A percentile compares a stretch with the other conserved stretches of the same genome.
Conservation (phyloP, 2,888 invertebrate species). For the Balanococcus diminutus region DNA sequence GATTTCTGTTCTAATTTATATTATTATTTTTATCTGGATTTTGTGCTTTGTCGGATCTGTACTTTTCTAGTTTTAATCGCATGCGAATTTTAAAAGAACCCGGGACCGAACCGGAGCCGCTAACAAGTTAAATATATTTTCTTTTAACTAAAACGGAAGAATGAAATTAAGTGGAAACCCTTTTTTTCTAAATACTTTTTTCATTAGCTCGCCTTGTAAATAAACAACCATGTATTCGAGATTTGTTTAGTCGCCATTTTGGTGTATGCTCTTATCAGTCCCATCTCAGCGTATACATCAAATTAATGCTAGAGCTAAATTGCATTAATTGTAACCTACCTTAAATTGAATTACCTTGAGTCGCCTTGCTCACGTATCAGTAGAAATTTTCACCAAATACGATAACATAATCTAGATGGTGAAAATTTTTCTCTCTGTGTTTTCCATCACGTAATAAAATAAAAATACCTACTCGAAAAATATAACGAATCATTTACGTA, state of each 20-base stretch:
- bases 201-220: background rate
- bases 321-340: constrained; percentile 45
- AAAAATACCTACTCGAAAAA: no score
- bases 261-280: background rate
- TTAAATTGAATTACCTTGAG: constrained; percentile 53
- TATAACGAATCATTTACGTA: background rate
- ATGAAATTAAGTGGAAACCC: constrained; percentile 42
- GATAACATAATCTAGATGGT: background rate
- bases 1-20: constrained; percentile 46
- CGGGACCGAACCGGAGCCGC: constrained; percentile 10
- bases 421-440: background rate
- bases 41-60: constrained; percentile 36
- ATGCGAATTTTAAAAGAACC: constrained; percentile 35
- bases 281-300: background rate
- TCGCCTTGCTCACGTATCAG: background rate
- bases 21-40: constrained; percentile 48
- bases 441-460: background rate
- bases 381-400: background rate
- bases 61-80: constrained; percentile 17
- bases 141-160: constrained; percentile 41
- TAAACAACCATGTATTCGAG: constrained; percentile 27
- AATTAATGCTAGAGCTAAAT: background rate
- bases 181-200: constrained; percentile 23
- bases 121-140: constrained; percentile 49
- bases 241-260: constrained; percentile 37